Conservation (phyloP, 2,113 vertebrate species). For the Thryonomys swinderianus region DNA sequence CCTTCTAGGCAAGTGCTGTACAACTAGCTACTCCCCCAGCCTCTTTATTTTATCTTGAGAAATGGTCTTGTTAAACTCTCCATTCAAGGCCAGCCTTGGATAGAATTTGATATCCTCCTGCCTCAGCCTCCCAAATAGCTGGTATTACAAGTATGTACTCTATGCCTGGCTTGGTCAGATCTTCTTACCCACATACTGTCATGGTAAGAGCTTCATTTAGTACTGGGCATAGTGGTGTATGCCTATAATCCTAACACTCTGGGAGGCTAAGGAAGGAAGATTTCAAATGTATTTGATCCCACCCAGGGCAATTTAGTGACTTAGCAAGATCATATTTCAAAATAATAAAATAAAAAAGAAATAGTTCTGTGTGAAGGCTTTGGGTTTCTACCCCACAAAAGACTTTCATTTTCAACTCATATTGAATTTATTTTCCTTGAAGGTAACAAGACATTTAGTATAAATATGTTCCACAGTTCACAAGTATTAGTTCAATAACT, state of each 20-base stretch:
- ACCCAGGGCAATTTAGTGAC: not conserved
- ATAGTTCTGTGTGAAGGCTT: not conserved
- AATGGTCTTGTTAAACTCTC: not conserved
- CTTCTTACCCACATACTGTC: not conserved
- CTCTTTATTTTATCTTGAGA: not conserved
- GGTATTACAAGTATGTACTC: not conserved
- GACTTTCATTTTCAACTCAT: not conserved
- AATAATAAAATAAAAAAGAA: not conserved
- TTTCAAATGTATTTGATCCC: not conserved
- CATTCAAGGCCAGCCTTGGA: not conserved
- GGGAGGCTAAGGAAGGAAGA: not conserved
- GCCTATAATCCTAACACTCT: not conserved
- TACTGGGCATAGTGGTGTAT: not conserved
- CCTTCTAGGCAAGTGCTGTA: not conserved
- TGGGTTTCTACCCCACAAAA: not conserved
- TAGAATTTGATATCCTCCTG: not conserved
- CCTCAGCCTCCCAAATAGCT: not conserved
- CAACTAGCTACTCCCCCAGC: not conserved
- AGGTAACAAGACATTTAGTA: not conserved
- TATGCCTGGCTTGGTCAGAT: not conserved
- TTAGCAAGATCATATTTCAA: not conserved
- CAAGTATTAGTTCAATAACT: no score
- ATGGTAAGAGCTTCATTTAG: not conserved
- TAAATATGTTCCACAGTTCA: no score
- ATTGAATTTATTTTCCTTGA: not conserved